Evolutionary conservation across 2,888 invertebrate genomes (phyloP), one percentile per base, ranked within the genome.

Genomic region (Cylindroiulus punctatus): DNA sequence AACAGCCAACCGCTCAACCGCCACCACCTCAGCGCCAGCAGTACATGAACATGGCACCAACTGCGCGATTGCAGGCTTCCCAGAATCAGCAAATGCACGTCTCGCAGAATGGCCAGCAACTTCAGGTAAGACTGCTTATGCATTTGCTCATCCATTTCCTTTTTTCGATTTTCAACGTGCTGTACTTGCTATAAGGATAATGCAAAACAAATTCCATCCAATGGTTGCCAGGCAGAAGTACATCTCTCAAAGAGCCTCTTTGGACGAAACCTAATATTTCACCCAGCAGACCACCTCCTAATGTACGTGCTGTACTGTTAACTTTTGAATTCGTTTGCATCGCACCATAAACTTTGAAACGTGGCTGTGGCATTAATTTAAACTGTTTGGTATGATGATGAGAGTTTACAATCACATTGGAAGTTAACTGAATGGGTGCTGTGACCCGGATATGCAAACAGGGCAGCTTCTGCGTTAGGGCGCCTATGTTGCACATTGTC

Each of bases 1-100:
- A 96, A 85, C 85, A 85, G 65, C 65, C n/a, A 32, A 17, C 19
- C 19, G 32, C 52, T 57, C 85, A 85, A 40, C 47, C 47, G 19
- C 32, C 57, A 22, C 36, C 85, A 65, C 32, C 57, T 57, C 85
- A 85, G 32, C 85, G 85, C 17, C 85, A 85, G 14, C 85, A 85
- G 30, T 85, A 57, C 57, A 52, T 65, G 30, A 82, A 82, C 82
- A 82, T 82, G 82, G 42, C 82, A 1, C 36, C 82, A 32, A 40
- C 82, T n/a, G 40, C 82, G n/a, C 36, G 82, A 36, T 12, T 82
- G 17, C 82, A 82, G 65, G 85, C 44, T 1, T 57, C 57, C 4
- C 85, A 57, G 22, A 52, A 82, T 82, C 82, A 82, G 36, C 82
- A 82, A 17, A 82, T 82, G 82, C 82, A 82, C 40, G 36, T 82